Evolutionary conservation across 2,888 invertebrate genomes (phyloP), one percentile per base, ranked within the genome.

Genomic region (Athalia circularis): DNA sequence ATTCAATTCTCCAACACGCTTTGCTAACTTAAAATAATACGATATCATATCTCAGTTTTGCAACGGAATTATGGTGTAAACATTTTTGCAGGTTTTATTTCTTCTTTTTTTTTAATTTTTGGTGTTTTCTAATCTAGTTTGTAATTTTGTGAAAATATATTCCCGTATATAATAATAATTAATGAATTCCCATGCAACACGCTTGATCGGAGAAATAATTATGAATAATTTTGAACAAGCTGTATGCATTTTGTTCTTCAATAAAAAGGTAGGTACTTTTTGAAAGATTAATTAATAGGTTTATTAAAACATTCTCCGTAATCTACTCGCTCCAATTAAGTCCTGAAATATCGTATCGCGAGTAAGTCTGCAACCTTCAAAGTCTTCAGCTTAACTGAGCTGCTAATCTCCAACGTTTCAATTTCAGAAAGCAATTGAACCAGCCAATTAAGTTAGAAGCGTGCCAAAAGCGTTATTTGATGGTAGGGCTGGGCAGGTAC

Each of bases 351-450:
- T 59, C 47, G n/a, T 43, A 59, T 59, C 45, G 45, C n/a, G 7
- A 43, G 45, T 5, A 47, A 72, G 70, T 45, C 64, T 6, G n/a
- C 1, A 50, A 43, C 52, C 72, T 72, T 57, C 45, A 47, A 72
- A 59, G 13, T 47, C 47, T 15, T 3, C 9, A 11, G 45, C 43
- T 9, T 11, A 47, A 29, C 29, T 29, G 29, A 29, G 29, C 29
- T 29, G 72, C 72, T 72, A 59, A 72, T 72, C 57, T 72, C 72
- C 9, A 72, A 47, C 57, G 13, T 59, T 59, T 72, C 59, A 59
- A 57, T 72, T 72, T 47, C 59, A 59, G 57, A 47, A 72, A 72
- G 72, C 59, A 59, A 72, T 72, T 72, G 47, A 59, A 72, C 59
- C 45, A 13, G 57, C 59, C 59, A 72, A 72, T 72, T 57, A 47